Base-by-base conservation (phyloP, 2,113 vertebrate genomes). In the Ptychochromis oligacanthus region DNA sequence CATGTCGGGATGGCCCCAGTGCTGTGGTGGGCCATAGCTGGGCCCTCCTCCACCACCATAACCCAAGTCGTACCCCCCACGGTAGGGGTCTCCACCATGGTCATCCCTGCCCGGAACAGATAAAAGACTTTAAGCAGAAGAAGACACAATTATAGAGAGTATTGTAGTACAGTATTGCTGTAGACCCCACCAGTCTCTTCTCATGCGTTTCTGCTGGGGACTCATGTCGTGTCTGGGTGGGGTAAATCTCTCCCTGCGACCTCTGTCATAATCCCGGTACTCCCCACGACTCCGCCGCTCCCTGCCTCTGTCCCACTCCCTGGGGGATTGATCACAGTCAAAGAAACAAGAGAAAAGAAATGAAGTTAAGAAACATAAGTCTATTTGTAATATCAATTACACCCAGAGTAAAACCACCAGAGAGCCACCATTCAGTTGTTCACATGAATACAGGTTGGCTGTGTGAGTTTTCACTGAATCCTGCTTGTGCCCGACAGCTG, bases 171-270 rank as follows among this genome's bases (percentile, higher is more conserved):
- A 2, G 28, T 10, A 46, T 6, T 62, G 18, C 6, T 34, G 5
- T 1, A 17, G 1, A 17, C 78, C 95, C 95, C 89, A 98, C 97
- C 97, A 98, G 92, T 98, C 97, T 88, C 97, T 94, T 77, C 97
- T 95, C 97, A 98, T 97, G 81, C 97, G 97, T 82, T 98, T 98
- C 89, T 97, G 97, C 2, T 97, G 97, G 0, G 97, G 97, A 79
- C 97, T 98, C 89, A 98, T 96, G 65, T 98, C 97, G 0, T 97
- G 97, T 15, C 97, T 95, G 0, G 97, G 97, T 0, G 97, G 97
- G 0, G 95, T 96, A 82, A 97, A 98, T n/a, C 97, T 94, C 82
- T 98, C 97, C 15, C 97, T 88, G 1, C 97, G 94, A 49, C 97
- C 97, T 58, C 97, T 84, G 77, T 98, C 97, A 4, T 98, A 98